Conservation (phyloP, 2,888 invertebrate genomes). For the Caenorhabditis panamensis region DNA sequence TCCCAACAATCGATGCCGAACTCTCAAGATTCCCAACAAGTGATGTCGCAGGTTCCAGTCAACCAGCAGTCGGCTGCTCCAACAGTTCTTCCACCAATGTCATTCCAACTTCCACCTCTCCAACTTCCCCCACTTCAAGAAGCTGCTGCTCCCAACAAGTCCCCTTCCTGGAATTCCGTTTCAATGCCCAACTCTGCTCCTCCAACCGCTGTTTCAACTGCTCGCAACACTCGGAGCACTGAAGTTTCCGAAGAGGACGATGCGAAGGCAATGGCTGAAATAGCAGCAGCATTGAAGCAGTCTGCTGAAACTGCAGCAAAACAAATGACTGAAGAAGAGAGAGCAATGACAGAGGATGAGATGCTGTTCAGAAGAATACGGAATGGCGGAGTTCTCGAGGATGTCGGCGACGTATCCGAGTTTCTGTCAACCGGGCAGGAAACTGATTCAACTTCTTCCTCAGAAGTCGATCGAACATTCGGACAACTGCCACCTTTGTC, state of each 20-base stretch:
- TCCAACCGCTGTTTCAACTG: neutral
- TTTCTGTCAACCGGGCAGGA: constrained; percentile 9
- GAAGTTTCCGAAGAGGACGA: constrained; percentile 53
- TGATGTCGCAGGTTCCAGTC: neutral
- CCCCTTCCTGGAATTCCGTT: neutral
- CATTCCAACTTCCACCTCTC: neutral
- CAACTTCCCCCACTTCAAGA: constrained; percentile 12
- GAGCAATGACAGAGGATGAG: constrained; percentile 17
- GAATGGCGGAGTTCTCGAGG: neutral
- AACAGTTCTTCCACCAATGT: neutral
- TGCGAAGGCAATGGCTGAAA: constrained; percentile 53
- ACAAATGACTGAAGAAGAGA: constrained; percentile 31
- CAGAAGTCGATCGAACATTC: constrained; percentile 2
- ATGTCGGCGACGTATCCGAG: constrained; percentile 14
- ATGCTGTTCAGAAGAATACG: neutral
- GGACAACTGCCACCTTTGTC: constrained; percentile 16
- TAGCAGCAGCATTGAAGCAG: constrained; percentile 61
- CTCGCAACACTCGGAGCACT: constrained; percentile 8
- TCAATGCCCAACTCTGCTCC: constrained; percentile 3
- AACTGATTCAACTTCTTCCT: constrained; percentile 49
- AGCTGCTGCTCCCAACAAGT: neutral
- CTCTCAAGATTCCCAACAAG: neutral
- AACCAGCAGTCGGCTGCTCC: neutral
- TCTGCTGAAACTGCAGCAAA: constrained; percentile 49
- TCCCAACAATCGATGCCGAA: neutral